Percentiles rank a stretch among this genome's conserved stretches.
Evolutionary conservation across 2,113 vertebrate species (phyloP).

Genomic region (Arvicanthis niloticus): DNA sequence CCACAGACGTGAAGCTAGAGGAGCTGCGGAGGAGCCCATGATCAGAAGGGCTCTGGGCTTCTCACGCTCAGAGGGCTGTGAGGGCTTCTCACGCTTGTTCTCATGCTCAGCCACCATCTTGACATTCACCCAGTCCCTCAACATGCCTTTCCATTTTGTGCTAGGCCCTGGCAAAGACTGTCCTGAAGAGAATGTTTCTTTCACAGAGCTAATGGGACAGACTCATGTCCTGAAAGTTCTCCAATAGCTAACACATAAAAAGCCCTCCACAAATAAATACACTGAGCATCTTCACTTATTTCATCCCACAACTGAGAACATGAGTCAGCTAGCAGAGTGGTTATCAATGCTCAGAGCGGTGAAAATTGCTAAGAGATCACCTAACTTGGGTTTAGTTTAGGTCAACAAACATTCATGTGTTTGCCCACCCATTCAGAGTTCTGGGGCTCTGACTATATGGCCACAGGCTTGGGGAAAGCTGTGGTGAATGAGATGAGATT

Average conservation of each 20-base stretch:
- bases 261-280: neutral
- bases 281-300: no score
- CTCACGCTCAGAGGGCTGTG: no score
- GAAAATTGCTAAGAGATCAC: neutral
- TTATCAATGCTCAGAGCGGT: neutral
- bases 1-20: no score
- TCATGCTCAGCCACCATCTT: neutral
- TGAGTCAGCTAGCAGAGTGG: neutral
- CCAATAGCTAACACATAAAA: neutral
- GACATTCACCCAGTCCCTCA: neutral
- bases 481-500: rapidly evolving
- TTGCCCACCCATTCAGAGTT: neutral
- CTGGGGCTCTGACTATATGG: no score
- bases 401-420: neutral
- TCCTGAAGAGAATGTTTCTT: neutral
- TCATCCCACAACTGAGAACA: neutral
- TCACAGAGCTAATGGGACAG: neutral
- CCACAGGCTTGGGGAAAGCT: neutral
- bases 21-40: neutral
- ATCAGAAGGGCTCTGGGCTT: neutral
- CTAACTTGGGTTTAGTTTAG: neutral
- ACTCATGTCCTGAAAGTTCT: neutral
- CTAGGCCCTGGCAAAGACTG: neutral
- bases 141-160: neutral
- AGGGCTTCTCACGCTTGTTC: neutral